Evolutionary conservation across 2,113 vertebrate genomes (phyloP).

Genomic region (Hypocryptadius cinnamomeus): DNA sequence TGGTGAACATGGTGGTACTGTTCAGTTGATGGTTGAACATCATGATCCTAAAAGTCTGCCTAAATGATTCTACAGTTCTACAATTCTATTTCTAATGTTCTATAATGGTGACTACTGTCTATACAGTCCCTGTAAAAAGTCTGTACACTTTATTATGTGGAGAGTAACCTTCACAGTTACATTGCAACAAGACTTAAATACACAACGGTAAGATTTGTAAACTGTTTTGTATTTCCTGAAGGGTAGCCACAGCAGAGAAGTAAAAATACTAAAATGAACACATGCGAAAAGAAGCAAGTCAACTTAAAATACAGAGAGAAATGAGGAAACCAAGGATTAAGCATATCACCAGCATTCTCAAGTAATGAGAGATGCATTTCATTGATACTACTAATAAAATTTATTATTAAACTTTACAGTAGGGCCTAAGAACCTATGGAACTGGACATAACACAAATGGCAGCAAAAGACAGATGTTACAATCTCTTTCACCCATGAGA

Average conservation of each 20-base stretch:
- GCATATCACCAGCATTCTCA: not conserved
- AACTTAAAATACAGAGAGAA: not conserved
- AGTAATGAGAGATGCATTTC: not conserved
- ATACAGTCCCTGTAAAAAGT: not conserved
- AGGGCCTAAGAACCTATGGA: not conserved
- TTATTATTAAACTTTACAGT: not conserved
- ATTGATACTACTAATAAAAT: not conserved
- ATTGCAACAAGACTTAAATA: not conserved
- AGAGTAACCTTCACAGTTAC: not conserved
- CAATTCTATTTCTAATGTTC: not conserved
- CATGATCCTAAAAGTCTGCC: not conserved
- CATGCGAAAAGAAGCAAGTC: not conserved
- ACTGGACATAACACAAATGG: not conserved
- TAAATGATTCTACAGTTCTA: not conserved
- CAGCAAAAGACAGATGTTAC: not conserved
- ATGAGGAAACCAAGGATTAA: not conserved
- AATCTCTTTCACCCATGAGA: not conserved
- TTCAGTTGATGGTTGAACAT: not conserved
- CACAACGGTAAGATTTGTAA: not conserved
- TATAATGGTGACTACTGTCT: not conserved
- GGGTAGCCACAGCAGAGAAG: not conserved
- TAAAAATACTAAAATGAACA: not conserved
- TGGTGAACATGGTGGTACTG: not conserved
- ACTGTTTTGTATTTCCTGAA: not conserved
- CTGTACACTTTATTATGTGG: not conserved